phyloP scores from a whole-genome alignment of 2,797 vertebrate species.

The Molossus alvarezi region DNA sequence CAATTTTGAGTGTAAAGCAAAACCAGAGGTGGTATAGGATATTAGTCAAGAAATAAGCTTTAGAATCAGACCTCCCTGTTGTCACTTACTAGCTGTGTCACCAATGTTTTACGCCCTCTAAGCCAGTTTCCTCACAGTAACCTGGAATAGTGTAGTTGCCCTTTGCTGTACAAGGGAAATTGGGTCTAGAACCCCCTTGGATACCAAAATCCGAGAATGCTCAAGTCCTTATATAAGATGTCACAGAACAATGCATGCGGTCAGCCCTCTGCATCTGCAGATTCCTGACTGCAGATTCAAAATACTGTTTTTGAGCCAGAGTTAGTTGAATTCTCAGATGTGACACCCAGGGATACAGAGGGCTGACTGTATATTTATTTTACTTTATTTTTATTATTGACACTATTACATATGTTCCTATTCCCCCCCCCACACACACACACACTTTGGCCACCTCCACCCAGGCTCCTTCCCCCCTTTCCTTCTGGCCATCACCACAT shows the following conservation, averaged over 20 bases:
- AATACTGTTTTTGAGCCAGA: not conserved
- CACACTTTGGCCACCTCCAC: too few species aligned
- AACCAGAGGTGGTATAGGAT: not conserved
- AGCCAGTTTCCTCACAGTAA: not conserved
- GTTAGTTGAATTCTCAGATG: not conserved
- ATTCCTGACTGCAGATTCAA: not conserved
- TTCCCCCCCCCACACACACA: too few species aligned
- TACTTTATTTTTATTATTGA: not conserved
- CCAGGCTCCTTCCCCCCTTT: too few species aligned
- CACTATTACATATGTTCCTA: too few species aligned
- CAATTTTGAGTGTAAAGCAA: constrained; percentile 19
- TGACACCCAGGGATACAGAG: not conserved
- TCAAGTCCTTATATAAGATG: not conserved
- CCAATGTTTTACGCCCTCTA: not conserved
- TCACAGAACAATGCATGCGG: not conserved
- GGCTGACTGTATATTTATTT: not conserved
- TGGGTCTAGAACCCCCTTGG: not conserved
- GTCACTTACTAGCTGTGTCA: not conserved
- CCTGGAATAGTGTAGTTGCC: not conserved
- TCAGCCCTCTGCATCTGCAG: not conserved
- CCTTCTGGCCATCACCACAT: too few species aligned
- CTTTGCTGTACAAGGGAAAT: too few species aligned
- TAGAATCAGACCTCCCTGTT: not conserved
- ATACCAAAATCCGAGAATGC: not conserved
- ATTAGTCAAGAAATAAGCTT: not conserved